Conservation (phyloP, 2,888 invertebrate genomes). For the Pristionchus maxplancki region DNA sequence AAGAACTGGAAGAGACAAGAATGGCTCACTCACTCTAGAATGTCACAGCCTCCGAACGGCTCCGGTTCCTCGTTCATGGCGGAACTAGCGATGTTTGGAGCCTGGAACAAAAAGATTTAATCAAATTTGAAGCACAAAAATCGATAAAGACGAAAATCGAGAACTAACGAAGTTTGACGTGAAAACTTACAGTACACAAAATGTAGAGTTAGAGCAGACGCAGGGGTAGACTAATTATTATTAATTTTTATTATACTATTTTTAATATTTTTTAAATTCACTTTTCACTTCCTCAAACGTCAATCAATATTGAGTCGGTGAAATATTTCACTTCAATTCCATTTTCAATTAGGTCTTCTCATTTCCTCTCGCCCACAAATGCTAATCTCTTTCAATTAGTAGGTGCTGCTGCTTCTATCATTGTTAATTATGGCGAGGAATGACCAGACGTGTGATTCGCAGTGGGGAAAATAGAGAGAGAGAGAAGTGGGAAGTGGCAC, state of each 20-base stretch:
- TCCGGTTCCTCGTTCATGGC: constrained; percentile 44
- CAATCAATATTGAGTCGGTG: background rate
- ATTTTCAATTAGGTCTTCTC: constrained; percentile 14
- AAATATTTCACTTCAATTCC: background rate
- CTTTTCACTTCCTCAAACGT: background rate
- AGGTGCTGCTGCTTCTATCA: background rate
- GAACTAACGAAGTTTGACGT: background rate
- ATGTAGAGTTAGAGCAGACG: background rate
- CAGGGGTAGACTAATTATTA: background rate
- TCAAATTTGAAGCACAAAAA: background rate
- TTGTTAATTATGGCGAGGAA: background rate
- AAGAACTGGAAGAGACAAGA: background rate
- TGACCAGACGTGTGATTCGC: background rate
- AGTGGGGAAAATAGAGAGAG: background rate
- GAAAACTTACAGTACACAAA: background rate
- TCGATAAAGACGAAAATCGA: background rate
- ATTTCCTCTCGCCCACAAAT: constrained; percentile 1
- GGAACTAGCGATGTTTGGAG: background rate
- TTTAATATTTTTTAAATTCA: background rate
- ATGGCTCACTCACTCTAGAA: constrained; percentile 14
- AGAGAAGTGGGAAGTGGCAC: background rate
- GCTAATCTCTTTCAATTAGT: constrained; percentile 42
- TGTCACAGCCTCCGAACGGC: constrained; percentile 45
- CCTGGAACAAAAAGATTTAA: background rate
- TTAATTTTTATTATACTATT: background rate